Conservation (phyloP, 2,113 vertebrate species). For the Chaetura pelagica region DNA sequence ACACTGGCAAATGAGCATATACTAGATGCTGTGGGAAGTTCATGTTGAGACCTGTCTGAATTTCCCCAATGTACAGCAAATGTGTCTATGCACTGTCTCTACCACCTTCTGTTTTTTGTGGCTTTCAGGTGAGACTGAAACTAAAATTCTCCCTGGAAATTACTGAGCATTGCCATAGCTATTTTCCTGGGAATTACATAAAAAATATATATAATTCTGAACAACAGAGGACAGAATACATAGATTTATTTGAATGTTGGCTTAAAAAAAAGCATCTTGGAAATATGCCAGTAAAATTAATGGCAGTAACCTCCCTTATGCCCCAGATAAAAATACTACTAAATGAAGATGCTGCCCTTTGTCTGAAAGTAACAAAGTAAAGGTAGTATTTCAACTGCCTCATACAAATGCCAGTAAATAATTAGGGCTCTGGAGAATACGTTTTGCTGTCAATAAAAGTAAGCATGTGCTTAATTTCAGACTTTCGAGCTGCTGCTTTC, state of each 20-base stretch:
- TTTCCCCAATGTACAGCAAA: background rate
- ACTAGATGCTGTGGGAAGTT: background rate
- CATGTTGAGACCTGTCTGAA: background rate
- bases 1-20: background rate
- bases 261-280: constrained; percentile 34
- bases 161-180: constrained; percentile 38
- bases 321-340: constrained; percentile 11
- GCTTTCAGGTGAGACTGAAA: constrained; percentile 44
- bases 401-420: constrained; percentile 54
- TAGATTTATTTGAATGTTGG: constrained; percentile 19
- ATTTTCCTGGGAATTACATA: constrained; percentile 51
- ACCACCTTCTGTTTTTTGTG: background rate
- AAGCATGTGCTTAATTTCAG: constrained; percentile 16
- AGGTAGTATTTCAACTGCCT: constrained; percentile 57
- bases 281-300: constrained; percentile 46
- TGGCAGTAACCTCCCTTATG: background rate
- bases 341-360: constrained; percentile 52
- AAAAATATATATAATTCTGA: constrained; percentile 19
- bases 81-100: background rate
- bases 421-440: constrained; percentile 52
- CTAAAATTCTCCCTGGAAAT: constrained; percentile 44
- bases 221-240: constrained; percentile 6
- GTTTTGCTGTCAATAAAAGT: constrained; percentile 33
- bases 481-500: background rate
- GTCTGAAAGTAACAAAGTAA: constrained; percentile 30